Percentiles rank a stretch among this genome's conserved stretches.
These are phyloP conservation scores for Leptatherina wallacei DNA, from an alignment of 2,797 vertebrate species.

Conservation along the genomic window DNA sequence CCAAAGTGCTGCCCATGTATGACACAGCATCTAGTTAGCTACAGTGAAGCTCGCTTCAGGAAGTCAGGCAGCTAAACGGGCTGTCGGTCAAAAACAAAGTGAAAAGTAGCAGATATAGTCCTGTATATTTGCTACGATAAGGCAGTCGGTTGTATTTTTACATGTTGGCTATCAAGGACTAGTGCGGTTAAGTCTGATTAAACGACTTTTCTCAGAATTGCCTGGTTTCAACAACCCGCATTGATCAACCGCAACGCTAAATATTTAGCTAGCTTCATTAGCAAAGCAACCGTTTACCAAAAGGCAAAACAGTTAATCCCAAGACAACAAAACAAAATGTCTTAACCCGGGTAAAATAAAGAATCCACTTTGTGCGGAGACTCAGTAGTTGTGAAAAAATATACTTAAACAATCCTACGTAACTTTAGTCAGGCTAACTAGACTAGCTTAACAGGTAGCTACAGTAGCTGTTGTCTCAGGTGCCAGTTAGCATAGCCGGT, in stretches of 20 bases:
- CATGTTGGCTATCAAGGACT: background rate
- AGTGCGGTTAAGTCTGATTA: background rate
- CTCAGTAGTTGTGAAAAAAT: background rate
- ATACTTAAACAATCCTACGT: background rate
- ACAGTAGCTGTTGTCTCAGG: slow-evolving; percentile 8
- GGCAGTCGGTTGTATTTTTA: background rate
- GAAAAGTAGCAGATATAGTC: background rate
- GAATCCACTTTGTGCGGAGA: accelerated
- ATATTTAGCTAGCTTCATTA: slow-evolving; percentile 44
- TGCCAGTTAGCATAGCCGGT: slow-evolving; percentile 18
- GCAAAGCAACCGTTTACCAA: slow-evolving; percentile 9
- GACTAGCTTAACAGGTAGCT: slow-evolving; percentile 42
- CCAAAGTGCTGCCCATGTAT: slow-evolving; percentile 36
- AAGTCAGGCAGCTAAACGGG: slow-evolving; percentile 4
- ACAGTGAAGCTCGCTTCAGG: background rate
- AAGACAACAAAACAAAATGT: accelerated
- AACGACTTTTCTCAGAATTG: accelerated
- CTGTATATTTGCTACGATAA: background rate
- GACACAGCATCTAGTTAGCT: slow-evolving; percentile 63
- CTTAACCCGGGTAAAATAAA: background rate
- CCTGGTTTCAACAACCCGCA: background rate
- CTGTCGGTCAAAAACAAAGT: slow-evolving; percentile 7
- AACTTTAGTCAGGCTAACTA: slow-evolving; percentile 6
- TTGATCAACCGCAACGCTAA: slow-evolving; percentile 1
- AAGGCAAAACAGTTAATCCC: background rate